These are phyloP conservation scores for Bombylius discolor DNA, from an alignment of 2,888 invertebrate genomes.

Conservation along the genomic window DNA sequence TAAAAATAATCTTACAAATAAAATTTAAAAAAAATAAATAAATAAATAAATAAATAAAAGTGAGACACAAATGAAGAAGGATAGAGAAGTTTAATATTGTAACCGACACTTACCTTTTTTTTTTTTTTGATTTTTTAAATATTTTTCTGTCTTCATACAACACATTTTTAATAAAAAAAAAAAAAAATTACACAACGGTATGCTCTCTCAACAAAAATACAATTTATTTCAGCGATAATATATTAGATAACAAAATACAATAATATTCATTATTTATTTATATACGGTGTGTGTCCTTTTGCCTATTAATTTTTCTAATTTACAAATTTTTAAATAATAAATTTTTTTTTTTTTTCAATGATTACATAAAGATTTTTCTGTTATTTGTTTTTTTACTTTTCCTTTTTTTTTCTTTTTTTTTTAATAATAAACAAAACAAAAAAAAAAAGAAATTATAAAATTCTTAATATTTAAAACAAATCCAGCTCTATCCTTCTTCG, in stretches of 20 bases:
- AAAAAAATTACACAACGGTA: neutral
- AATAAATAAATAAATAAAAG: slow-evolving; percentile 13
- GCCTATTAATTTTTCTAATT: neutral
- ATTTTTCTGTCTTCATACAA: slow-evolving; percentile 7
- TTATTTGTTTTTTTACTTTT: neutral
- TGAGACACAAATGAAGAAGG: slow-evolving; percentile 44
- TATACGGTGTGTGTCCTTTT: neutral
- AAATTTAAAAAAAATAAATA: slow-evolving; percentile 3
- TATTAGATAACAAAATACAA: neutral
- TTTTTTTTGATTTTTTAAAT: slow-evolving; percentile 13
- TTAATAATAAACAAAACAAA: too few relatives aligned
- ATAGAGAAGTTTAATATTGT: slow-evolving; percentile 37
- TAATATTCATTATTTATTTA: too few relatives aligned
- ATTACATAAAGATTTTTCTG: neutral
- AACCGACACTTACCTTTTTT: slow-evolving; percentile 12
- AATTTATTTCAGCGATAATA: neutral
- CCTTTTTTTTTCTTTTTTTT: too few relatives aligned
- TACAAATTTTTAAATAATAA: neutral
- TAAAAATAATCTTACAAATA: too few relatives aligned
- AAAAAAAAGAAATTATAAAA: neutral
- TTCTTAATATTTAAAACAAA: neutral
- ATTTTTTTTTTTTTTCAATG: neutral
- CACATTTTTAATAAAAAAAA: neutral
- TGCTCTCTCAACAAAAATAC: neutral
- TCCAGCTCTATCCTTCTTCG: slow-evolving; percentile 13